Percentiles rank a stretch among this genome's conserved stretches.
phyloP scores from a whole-genome alignment of 2,113 vertebrate species.

The Gadus macrocephalus region DNA sequence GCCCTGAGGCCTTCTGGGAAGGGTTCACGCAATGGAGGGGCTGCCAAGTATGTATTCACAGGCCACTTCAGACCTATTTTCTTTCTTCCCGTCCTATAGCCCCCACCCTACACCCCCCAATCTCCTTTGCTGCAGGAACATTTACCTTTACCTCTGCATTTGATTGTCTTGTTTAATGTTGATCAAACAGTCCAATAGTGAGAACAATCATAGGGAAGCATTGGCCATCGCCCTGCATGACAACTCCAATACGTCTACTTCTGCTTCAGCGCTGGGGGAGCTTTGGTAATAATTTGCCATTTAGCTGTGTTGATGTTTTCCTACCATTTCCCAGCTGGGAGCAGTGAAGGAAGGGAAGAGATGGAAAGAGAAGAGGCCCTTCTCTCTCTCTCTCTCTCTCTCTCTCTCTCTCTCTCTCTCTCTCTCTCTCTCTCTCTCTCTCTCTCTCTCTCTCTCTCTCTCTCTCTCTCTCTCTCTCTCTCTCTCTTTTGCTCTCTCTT shows the following conservation, averaged over 20 bases:
- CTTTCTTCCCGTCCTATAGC: slow-evolving; percentile 14
- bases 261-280: slow-evolving; percentile 43
- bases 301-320: slow-evolving; percentile 61
- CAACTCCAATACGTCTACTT: slow-evolving; percentile 60
- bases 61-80: slow-evolving; percentile 33
- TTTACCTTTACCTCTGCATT: slow-evolving; percentile 48
- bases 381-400: slow-evolving; percentile 11
- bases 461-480: slow-evolving; percentile 5
- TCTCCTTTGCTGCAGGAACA: slow-evolving; percentile 23
- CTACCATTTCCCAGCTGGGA: slow-evolving; percentile 56
- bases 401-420: slow-evolving; percentile 26
- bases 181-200: slow-evolving; percentile 55
- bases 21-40: slow-evolving; percentile 24
- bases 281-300: slow-evolving; percentile 63
- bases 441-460: slow-evolving; percentile 20
- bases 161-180: slow-evolving; percentile 62
- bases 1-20: slow-evolving; percentile 23
- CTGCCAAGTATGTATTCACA: slow-evolving; percentile 35
- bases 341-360: slow-evolving; percentile 44
- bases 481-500: not conserved
- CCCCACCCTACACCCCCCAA: slow-evolving; percentile 12
- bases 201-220: slow-evolving; percentile 52
- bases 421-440: slow-evolving; percentile 14
- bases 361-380: slow-evolving; percentile 25
- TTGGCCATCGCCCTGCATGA: slow-evolving; percentile 51